These are phyloP conservation scores for Heliconius nattereri DNA, from an alignment of 1,140 invertebrate species.

Conservation along the genomic window DNA sequence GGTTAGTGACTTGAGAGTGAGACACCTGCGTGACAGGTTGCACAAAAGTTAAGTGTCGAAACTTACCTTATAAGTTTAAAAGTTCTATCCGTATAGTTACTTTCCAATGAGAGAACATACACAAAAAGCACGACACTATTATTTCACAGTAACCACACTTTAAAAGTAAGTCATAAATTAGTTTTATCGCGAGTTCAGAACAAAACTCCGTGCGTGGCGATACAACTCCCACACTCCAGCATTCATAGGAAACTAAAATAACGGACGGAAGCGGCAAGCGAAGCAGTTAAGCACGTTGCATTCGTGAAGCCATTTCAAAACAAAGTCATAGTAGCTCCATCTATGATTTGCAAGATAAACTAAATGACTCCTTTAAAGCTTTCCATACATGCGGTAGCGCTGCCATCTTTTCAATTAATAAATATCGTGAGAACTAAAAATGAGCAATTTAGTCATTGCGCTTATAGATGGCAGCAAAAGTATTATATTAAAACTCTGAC, in stretches of 20 bases:
- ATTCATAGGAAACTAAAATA: slow-evolving; percentile 66
- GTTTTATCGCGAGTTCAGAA: slow-evolving; percentile 67
- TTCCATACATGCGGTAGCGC: not conserved
- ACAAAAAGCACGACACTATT: slow-evolving; percentile 55
- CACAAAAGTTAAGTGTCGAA: slow-evolving; percentile 52
- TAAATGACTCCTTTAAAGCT: not conserved
- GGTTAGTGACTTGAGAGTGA: slow-evolving; percentile 76
- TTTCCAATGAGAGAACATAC: slow-evolving; percentile 45
- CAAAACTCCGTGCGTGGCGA: slow-evolving; percentile 43
- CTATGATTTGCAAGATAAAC: slow-evolving; percentile 29
- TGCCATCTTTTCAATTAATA: not conserved
- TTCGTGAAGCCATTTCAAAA: slow-evolving; percentile 12
- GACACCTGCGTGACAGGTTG: slow-evolving; percentile 80
- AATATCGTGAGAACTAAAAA: not conserved
- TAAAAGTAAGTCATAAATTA: slow-evolving; percentile 56
- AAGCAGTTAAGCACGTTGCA: slow-evolving; percentile 28
- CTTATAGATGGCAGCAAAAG: not conserved
- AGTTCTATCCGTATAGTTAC: slow-evolving; percentile 37
- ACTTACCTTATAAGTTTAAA: slow-evolving; percentile 61
- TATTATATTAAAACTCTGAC: too few relatives aligned
- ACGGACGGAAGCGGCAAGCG: slow-evolving; percentile 23
- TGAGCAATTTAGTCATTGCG: not conserved
- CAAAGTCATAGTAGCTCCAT: slow-evolving; percentile 37
- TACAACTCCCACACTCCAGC: slow-evolving; percentile 49
- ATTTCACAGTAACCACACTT: slow-evolving; percentile 54